phyloP scores from a whole-genome alignment of 1,140 invertebrate genomes.

The Drosophila kikkawai region DNA sequence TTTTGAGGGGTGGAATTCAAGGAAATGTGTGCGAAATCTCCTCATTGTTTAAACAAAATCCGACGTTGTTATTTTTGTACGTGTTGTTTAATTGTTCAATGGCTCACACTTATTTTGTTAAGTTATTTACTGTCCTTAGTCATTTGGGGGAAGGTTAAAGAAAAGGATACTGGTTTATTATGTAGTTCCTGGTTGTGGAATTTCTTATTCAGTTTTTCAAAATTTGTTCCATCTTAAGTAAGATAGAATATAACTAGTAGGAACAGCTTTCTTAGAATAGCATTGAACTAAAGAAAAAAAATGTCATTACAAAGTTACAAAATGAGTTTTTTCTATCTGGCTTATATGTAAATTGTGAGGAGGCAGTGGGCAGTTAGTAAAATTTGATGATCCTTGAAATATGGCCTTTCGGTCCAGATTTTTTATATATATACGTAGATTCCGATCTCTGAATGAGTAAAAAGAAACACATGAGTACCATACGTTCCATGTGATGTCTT shows the following conservation, averaged over 20 bases:
- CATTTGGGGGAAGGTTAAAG: neutral
- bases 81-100: slow-evolving; percentile 9
- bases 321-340: too few species aligned
- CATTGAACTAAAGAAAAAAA: too few species aligned
- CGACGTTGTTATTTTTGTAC: slow-evolving; percentile 1
- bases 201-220: neutral
- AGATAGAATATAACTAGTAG: too few species aligned
- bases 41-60: slow-evolving; percentile 12
- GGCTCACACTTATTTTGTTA: neutral
- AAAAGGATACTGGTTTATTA: neutral
- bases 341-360: too few species aligned
- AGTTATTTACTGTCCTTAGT: neutral
- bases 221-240: too few species aligned
- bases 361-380: too few species aligned
- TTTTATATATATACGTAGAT: too few species aligned
- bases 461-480: neutral
- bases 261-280: too few species aligned
- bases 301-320: too few species aligned
- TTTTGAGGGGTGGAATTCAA: neutral
- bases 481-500: neutral
- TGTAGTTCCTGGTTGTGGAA: neutral
- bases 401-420: too few species aligned
- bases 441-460: neutral
- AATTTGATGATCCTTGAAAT: too few species aligned
- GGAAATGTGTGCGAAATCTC: slow-evolving; percentile 6